These are phyloP conservation scores for Piezodorus guildinii DNA, from an alignment of 1,140 invertebrate genomes.

Conservation along the genomic window DNA sequence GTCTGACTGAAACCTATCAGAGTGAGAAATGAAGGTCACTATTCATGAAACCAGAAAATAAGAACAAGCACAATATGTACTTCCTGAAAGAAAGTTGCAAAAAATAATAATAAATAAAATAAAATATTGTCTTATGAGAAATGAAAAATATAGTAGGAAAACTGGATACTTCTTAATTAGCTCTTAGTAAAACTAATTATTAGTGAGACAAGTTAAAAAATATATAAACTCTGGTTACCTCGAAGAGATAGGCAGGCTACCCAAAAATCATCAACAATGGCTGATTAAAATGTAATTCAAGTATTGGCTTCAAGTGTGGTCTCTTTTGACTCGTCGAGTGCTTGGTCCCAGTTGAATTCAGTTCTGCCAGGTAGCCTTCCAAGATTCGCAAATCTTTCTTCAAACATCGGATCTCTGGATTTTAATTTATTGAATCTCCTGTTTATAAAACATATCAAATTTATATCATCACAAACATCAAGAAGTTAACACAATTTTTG, in stretches of 20 bases:
- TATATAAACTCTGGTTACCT: too few relatives aligned
- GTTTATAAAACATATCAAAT: background rate
- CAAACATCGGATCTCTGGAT: conserved; percentile 65
- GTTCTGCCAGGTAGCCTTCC: conserved; percentile 63
- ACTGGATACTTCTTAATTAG: too few relatives aligned
- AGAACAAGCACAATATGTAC: too few relatives aligned
- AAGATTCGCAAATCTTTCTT: conserved; percentile 63
- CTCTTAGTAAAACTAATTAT: too few relatives aligned
- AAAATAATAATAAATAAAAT: too few relatives aligned
- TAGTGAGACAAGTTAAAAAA: too few relatives aligned
- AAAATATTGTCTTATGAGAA: too few relatives aligned
- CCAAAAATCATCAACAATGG: background rate
- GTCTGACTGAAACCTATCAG: too few relatives aligned
- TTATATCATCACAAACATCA: background rate
- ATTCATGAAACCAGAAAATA: too few relatives aligned
- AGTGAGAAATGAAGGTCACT: too few relatives aligned
- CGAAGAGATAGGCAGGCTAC: background rate
- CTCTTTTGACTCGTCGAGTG: conserved; percentile 46
- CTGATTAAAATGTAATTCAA: conserved; percentile 3
- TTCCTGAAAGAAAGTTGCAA: too few relatives aligned
- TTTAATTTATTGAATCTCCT: conserved; percentile 65
- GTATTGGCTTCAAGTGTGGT: conserved; percentile 34
- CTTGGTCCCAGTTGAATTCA: conserved; percentile 77
- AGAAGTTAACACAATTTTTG: background rate
- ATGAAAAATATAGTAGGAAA: too few relatives aligned